Evolutionary conservation across 2,888 invertebrate genomes (phyloP).

Genomic region (Cerastis leucographa): DNA sequence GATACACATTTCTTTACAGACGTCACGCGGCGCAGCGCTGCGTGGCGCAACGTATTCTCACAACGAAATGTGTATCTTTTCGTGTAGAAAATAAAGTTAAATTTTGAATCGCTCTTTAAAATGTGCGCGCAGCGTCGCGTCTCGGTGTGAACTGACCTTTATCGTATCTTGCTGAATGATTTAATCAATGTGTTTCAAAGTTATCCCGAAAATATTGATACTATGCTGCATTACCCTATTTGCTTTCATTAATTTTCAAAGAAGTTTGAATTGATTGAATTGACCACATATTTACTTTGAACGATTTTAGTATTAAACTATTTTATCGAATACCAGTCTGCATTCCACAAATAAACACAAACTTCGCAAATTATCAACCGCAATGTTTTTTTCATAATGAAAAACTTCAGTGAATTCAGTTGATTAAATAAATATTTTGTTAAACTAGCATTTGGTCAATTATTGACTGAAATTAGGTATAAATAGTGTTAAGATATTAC

Average conservation of each 20-base stretch:
- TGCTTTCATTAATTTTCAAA: background rate
- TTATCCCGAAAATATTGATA: background rate
- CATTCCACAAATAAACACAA: background rate
- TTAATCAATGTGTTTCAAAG: background rate
- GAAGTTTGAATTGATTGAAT: background rate
- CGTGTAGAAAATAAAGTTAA: too few relatives aligned
- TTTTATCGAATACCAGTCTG: background rate
- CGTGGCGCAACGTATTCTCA: too few relatives aligned
- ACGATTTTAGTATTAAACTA: constrained; percentile 3
- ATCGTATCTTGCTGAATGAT: background rate
- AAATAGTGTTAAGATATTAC: background rate
- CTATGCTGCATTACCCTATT: background rate
- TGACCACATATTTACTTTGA: background rate
- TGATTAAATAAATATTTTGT: constrained; percentile 17
- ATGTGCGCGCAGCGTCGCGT: too few relatives aligned
- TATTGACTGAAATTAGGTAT: constrained; percentile 15
- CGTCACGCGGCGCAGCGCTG: too few relatives aligned
- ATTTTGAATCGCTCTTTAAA: too few relatives aligned
- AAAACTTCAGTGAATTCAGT: background rate
- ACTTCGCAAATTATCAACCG: background rate
- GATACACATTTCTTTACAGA: too few relatives aligned
- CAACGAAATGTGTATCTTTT: too few relatives aligned
- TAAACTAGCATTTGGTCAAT: background rate
- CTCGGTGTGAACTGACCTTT: too few relatives aligned
- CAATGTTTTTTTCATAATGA: constrained; percentile 7